Evolutionary conservation across 2,113 vertebrate species (phyloP).

Genomic region (Aspiorhynchus laticeps): DNA sequence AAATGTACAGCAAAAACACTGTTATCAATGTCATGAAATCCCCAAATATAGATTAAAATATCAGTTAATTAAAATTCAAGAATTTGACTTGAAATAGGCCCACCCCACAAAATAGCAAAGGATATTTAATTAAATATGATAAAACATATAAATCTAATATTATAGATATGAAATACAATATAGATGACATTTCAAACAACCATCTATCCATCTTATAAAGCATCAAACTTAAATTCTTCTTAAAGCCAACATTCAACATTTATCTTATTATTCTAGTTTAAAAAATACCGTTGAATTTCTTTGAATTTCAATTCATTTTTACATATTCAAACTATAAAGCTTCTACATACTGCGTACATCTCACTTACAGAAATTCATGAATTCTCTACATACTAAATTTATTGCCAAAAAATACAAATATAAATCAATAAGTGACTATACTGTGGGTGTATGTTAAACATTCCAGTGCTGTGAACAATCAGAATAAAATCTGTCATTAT

Average conservation of each 20-base stretch:
- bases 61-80: neutral
- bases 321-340: neutral
- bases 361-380: neutral
- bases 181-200: neutral
- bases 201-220: neutral
- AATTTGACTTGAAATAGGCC: neutral
- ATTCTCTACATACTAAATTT: neutral
- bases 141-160: neutral
- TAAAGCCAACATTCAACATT: neutral
- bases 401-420: neutral
- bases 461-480: conserved; percentile 2
- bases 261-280: neutral
- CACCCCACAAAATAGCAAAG: neutral
- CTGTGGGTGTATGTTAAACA: neutral
- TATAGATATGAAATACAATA: neutral
- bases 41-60: neutral
- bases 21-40: neutral
- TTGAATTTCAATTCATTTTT: neutral
- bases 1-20: neutral
- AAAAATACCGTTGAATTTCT: neutral
- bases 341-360: neutral
- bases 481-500: neutral
- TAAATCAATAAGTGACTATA: neutral
- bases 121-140: neutral
- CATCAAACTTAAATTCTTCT: neutral